Percentiles rank a stretch among this genome's conserved stretches.
Conservation (phyloP, 2,113 vertebrate genomes). For the Ictalurus punctatus region DNA sequence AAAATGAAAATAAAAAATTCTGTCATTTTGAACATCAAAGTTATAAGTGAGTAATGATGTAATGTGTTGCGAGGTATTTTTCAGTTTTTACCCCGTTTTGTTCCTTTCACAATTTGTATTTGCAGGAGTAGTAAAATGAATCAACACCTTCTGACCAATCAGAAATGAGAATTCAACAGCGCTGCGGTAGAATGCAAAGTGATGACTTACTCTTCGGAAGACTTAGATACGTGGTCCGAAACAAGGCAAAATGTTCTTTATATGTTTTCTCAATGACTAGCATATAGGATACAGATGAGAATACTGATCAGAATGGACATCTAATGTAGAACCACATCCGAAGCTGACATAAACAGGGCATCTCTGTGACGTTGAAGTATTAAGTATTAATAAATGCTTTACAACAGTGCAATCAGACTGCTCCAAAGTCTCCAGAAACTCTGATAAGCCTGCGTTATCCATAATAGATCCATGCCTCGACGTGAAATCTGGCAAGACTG, state of each 20-base stretch:
- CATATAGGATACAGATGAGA: background rate
- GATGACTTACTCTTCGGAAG: background rate
- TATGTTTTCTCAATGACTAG: background rate
- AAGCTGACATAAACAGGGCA: background rate
- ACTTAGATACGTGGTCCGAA: background rate
- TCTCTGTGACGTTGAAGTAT: background rate
- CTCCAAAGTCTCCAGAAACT: background rate
- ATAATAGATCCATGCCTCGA: slow-evolving; percentile 19
- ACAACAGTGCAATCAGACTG: background rate
- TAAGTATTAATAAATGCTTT: background rate
- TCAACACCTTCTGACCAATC: background rate
- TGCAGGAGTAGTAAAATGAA: background rate
- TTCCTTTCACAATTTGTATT: background rate
- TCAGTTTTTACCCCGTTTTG: background rate
- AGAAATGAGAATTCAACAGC: background rate
- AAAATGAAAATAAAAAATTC: too few relatives aligned
- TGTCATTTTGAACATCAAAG: too few relatives aligned
- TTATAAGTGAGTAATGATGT: background rate
- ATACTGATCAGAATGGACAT: too few relatives aligned
- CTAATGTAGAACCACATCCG: background rate
- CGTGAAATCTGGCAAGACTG: background rate
- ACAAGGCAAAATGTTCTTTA: background rate
- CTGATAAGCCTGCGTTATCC: background rate
- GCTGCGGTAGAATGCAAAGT: background rate
- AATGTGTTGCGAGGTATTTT: background rate